Evolutionary conservation across 2,888 invertebrate genomes (phyloP).

Genomic region (Oeneis ivallda): DNA sequence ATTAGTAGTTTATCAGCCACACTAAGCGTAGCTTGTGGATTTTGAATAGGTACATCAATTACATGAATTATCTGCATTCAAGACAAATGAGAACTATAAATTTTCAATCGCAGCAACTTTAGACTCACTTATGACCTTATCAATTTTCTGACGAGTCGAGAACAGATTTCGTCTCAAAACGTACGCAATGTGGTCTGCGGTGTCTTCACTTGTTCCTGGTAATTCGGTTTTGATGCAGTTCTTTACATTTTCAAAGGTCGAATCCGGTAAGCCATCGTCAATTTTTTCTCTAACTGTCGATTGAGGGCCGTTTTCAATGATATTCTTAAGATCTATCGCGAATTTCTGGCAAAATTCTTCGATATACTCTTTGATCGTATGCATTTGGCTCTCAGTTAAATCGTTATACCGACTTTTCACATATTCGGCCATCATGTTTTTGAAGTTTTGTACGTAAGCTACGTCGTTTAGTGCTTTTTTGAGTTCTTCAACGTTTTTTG

Average conservation of each 20-base stretch:
- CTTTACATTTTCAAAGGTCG: slow-evolving; percentile 44
- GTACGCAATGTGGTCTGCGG: slow-evolving; percentile 43
- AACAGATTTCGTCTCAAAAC: slow-evolving; percentile 44
- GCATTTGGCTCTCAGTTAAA: slow-evolving; percentile 40
- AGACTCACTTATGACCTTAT: slow-evolving; percentile 42
- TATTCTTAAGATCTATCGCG: slow-evolving; percentile 45
- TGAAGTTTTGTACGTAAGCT: slow-evolving; percentile 44
- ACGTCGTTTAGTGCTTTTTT: slow-evolving; percentile 32
- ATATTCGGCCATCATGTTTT: slow-evolving; percentile 44
- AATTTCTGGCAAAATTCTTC: slow-evolving; percentile 49
- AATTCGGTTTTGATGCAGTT: slow-evolving; percentile 41
- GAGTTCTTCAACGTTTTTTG: slow-evolving; percentile 26
- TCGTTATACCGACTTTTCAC: slow-evolving; percentile 41
- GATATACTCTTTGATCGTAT: slow-evolving; percentile 39
- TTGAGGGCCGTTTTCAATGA: slow-evolving; percentile 36
- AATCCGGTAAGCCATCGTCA: slow-evolving; percentile 42
- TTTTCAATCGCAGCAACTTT: slow-evolving; percentile 32
- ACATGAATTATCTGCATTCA: too few relatives aligned
- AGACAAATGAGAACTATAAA: slow-evolving; percentile 10
- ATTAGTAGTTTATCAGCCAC: too few relatives aligned
- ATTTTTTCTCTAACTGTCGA: slow-evolving; percentile 25
- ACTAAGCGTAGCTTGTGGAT: too few relatives aligned
- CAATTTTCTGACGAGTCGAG: slow-evolving; percentile 42
- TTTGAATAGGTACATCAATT: too few relatives aligned
- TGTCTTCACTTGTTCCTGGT: slow-evolving; percentile 40